Evolutionary conservation across 2,797 vertebrate species (phyloP).

Genomic region (Sarcophilus harrisii): DNA sequence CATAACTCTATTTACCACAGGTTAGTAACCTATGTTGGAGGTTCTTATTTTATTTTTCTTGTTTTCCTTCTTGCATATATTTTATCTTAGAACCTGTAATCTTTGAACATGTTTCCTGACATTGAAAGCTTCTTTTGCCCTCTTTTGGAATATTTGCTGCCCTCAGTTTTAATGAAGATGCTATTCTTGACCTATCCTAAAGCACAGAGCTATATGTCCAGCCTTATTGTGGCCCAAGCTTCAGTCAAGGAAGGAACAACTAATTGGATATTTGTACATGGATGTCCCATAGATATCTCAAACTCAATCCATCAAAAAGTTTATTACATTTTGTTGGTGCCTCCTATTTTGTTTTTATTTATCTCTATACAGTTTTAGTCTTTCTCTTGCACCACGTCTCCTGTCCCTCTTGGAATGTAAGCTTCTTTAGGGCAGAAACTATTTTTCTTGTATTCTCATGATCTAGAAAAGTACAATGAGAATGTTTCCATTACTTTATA

Average conservation of each 20-base stretch:
- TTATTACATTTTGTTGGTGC: neutral
- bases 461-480: neutral
- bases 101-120: neutral
- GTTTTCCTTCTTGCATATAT: neutral
- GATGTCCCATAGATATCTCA: neutral
- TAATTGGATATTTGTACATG: neutral
- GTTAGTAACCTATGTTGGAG: neutral
- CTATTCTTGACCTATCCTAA: neutral
- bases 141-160: neutral
- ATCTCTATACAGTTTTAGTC: neutral
- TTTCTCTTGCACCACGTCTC: neutral
- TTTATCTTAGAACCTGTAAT: neutral
- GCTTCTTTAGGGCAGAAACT: neutral
- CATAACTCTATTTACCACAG: neutral
- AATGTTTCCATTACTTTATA: neutral
- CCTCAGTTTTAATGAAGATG: neutral
- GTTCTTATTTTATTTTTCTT: neutral
- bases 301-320: neutral
- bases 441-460: neutral
- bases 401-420: neutral
- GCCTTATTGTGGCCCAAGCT: neutral
- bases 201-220: neutral
- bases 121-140: neutral
- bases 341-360: neutral
- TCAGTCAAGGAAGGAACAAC: neutral